Evolutionary conservation across 2,113 vertebrate genomes (phyloP).

Genomic region (Spea bombifrons): DNA sequence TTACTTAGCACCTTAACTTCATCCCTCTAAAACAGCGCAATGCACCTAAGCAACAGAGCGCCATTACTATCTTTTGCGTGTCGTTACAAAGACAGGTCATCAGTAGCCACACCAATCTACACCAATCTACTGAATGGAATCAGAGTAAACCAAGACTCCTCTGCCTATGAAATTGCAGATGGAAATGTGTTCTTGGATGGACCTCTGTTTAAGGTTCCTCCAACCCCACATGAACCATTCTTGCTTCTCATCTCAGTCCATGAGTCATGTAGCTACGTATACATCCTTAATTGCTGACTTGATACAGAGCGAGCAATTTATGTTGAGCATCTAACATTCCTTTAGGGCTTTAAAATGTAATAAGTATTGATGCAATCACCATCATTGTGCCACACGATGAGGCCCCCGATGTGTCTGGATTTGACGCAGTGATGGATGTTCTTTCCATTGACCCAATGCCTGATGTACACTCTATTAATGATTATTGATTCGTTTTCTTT

Average conservation of each 20-base stretch:
- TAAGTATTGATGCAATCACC: background rate
- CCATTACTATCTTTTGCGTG: no score
- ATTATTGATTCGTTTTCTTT: constrained; percentile 10
- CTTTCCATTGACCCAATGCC: background rate
- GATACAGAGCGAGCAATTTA: background rate
- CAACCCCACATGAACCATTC: no score
- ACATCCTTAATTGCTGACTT: background rate
- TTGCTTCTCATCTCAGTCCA: background rate
- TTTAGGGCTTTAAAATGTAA: background rate
- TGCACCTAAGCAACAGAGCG: no score
- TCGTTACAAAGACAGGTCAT: no score
- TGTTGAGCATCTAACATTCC: background rate
- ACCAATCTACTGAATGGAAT: no score
- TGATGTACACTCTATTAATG: background rate
- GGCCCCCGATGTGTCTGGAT: background rate
- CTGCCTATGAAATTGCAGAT: background rate
- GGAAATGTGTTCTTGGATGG: background rate
- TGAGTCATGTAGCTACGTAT: background rate
- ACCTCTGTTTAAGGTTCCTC: no score
- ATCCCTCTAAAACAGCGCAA: no score
- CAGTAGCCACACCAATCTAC: no score
- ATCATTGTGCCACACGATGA: background rate
- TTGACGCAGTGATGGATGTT: background rate
- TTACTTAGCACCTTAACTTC: no score
- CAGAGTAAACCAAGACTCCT: background rate